Conservation (phyloP, 1,140 invertebrate species). For the Orius laevigatus region DNA sequence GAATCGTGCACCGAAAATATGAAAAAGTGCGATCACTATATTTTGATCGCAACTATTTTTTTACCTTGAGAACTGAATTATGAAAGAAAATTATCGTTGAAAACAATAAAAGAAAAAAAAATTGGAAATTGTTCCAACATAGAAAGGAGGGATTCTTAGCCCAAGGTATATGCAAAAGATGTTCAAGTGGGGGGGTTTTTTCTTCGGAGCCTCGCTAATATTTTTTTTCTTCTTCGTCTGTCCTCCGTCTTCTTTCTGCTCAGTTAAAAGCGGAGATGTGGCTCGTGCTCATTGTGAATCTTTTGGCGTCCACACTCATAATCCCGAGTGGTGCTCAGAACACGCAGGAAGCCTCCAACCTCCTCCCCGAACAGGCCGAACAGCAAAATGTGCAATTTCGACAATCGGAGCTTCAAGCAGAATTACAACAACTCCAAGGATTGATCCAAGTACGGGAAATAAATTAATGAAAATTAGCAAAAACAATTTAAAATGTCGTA, state of each 20-base stretch:
- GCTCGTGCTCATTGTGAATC: not conserved
- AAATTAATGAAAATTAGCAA: too few species aligned
- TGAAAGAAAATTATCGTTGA: too few species aligned
- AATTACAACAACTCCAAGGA: constrained; percentile 21
- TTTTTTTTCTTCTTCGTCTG: not conserved
- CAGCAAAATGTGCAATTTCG: constrained; percentile 22
- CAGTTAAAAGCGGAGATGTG: not conserved
- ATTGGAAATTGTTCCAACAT: too few species aligned
- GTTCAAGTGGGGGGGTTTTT: not conserved
- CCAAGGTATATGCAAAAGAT: not conserved
- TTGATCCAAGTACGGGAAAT: constrained; percentile 17
- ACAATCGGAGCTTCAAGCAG: constrained; percentile 18
- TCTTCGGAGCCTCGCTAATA: not conserved
- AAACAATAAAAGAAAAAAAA: too few species aligned
- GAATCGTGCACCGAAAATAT: too few species aligned
- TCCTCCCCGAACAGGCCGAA: constrained; percentile 24
- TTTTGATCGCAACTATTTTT: too few species aligned
- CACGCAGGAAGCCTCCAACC: constrained; percentile 14
- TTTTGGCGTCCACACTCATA: not conserved
- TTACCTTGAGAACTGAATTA: too few species aligned
- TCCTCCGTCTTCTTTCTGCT: not conserved
- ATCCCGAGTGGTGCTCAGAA: not conserved
- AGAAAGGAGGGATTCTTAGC: too few species aligned
- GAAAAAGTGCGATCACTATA: too few species aligned
- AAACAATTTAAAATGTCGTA: not conserved